phyloP scores from a whole-genome alignment of 2,888 invertebrate genomes.

The Catocala nupta region DNA sequence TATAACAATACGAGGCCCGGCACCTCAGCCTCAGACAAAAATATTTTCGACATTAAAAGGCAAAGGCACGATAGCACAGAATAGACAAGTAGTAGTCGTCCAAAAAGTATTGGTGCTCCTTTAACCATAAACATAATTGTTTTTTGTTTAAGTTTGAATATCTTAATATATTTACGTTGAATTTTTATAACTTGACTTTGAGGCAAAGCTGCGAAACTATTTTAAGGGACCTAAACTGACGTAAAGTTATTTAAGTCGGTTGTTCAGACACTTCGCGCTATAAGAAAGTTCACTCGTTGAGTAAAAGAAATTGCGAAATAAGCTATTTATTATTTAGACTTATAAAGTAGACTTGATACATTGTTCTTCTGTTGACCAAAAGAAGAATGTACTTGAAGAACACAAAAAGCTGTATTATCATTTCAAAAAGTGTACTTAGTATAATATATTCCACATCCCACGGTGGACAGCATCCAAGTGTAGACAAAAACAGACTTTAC shows the following conservation, averaged over 20 bases:
- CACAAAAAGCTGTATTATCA: not conserved
- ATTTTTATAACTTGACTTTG: not conserved
- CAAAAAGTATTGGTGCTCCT: slow-evolving; percentile 29
- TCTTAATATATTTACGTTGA: not conserved
- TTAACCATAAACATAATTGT: slow-evolving; percentile 3
- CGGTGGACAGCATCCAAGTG: slow-evolving; percentile 43
- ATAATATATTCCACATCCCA: no score
- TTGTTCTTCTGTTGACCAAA: no score
- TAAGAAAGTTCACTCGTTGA: not conserved
- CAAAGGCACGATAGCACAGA: slow-evolving; percentile 63
- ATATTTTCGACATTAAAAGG: slow-evolving; percentile 56
- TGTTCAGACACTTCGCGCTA: no score
- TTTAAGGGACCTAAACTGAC: not conserved
- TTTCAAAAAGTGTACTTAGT: no score
- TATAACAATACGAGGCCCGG: slow-evolving; percentile 67
- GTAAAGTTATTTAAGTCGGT: no score
- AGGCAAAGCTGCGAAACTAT: slow-evolving; percentile 10
- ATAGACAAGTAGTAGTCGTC: slow-evolving; percentile 22
- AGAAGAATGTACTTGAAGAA: no score
- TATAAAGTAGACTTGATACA: not conserved
- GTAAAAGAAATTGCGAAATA: not conserved
- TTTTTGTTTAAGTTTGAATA: slow-evolving; percentile 27
- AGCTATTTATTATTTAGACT: not conserved
- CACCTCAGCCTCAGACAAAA: slow-evolving; percentile 37
- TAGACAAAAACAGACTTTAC: slow-evolving; percentile 40